phyloP scores from a whole-genome alignment of 2,113 vertebrate species.

The Perccottus glenii region DNA sequence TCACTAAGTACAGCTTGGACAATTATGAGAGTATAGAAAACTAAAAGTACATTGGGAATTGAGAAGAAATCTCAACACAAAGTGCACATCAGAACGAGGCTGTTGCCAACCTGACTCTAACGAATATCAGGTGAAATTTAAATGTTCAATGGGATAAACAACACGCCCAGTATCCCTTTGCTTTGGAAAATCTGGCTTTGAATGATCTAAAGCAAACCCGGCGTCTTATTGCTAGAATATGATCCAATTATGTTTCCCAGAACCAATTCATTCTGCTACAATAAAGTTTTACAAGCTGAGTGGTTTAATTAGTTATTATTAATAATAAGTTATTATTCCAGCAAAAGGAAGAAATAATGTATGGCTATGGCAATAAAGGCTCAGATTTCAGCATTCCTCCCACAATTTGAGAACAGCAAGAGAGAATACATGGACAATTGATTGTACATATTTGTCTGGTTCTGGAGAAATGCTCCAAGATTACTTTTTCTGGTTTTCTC shows the following conservation, averaged over 20 bases:
- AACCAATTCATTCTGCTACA: slow-evolving; percentile 9
- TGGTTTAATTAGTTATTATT: slow-evolving; percentile 21
- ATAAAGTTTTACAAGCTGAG: slow-evolving; percentile 10
- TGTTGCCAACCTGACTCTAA: no score
- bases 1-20: no score
- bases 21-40: slow-evolving; percentile 27
- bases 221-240: slow-evolving; percentile 7
- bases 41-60: no score
- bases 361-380: not conserved
- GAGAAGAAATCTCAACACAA: no score
- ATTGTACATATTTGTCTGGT: not conserved
- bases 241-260: slow-evolving; percentile 1
- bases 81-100: no score
- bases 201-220: slow-evolving; percentile 2
- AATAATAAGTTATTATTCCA: slow-evolving; percentile 24
- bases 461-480: slow-evolving; percentile 1
- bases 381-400: slow-evolving; percentile 8
- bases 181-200: slow-evolving; percentile 15
- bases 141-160: not conserved
- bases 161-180: slow-evolving; percentile 14
- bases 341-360: slow-evolving; percentile 5
- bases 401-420: slow-evolving; percentile 8
- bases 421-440: not conserved
- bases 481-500: not conserved
- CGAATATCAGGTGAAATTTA: no score